Base-by-base conservation (phyloP, 1,140 invertebrate genomes). In the Drosophila oshimai region DNA sequence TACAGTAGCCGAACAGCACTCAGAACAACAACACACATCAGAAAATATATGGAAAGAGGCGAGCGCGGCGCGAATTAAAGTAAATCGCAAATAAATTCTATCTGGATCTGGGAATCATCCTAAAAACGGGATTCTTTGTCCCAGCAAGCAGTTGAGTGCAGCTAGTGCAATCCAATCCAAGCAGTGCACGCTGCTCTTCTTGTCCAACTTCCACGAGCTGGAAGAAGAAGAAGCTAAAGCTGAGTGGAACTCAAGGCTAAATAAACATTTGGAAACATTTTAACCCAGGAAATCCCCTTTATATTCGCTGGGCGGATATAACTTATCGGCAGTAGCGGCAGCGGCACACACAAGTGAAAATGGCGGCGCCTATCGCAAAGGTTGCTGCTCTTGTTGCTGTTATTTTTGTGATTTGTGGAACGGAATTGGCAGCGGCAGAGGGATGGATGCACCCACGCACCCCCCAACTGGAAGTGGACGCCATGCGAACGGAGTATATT, bases 401-500 rank as follows among this genome's bases (percentile, higher is more conserved):
- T 46, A 6, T 17, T 22, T 4, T 54, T 36, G n/a, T 55, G 57
- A 26, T 31, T 58, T 69, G 46, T 20, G 49, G 51, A 45, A 6
- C 39, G 26, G 20, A 31, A 51, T 34, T 53, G 12, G 7, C 13
- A 0, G 3, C 28, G 12, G 31, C 15, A 7, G 37, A 34, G 24
- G 37, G 28, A 6, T 61, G 54, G 58, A 15, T 22, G 41, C 58
- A 60, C 4, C 36, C 37, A 17, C 57, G 44, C 26, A 46, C 18
- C 4, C 60, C 73, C n/a, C 34, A 39, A 7, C 41, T 69, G 29
- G 53, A 76, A 20, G 91, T 95, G 6, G 94, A 95, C 75, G 68
- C 91, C 31, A 65, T 94, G 46, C 92, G 95, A 24, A 89, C 91
- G 3, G 90, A 93, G 26, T 92, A 95, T 57, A 75, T 94, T 4